A percentile compares a stretch with the other conserved stretches of the same genome.
These are phyloP conservation scores for Barbus barbus DNA, from an alignment of 2,113 vertebrate genomes.

Conservation along the genomic window DNA sequence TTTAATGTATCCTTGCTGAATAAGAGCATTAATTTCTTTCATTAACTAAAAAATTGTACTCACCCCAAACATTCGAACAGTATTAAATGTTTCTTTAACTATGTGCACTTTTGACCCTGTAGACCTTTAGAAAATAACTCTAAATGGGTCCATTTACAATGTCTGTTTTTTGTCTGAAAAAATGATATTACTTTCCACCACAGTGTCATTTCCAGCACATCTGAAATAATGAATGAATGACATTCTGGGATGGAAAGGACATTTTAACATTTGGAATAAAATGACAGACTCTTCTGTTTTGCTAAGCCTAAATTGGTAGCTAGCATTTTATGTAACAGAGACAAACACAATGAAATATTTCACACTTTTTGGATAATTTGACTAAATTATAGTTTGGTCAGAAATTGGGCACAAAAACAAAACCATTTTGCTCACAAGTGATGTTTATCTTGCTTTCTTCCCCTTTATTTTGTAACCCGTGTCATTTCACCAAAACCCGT, in stretches of 20 bases:
- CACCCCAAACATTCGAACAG: not conserved
- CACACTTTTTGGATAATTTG: not conserved
- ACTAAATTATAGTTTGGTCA: not conserved
- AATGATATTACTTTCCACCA: too few species aligned
- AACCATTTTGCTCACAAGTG: too few species aligned
- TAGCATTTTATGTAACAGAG: not conserved
- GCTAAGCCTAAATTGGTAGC: not conserved
- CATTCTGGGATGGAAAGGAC: not conserved
- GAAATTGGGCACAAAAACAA: not conserved
- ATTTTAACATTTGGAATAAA: not conserved
- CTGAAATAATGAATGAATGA: not conserved
- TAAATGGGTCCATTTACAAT: too few species aligned
- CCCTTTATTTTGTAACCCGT: not conserved
- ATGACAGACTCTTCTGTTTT: not conserved
- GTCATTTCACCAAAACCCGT: not conserved
- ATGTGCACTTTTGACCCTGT: not conserved
- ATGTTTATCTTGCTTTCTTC: not conserved
- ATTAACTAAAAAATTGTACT: not conserved
- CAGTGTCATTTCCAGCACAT: not conserved
- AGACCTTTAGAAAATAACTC: too few species aligned
- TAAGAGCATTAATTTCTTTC: not conserved
- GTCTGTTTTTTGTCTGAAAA: not conserved
- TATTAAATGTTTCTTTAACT: not conserved
- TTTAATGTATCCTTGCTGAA: not conserved
- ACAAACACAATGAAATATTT: not conserved